These are phyloP conservation scores for Zonitis immaculata DNA, from an alignment of 2,888 invertebrate genomes.

Conservation along the genomic window DNA sequence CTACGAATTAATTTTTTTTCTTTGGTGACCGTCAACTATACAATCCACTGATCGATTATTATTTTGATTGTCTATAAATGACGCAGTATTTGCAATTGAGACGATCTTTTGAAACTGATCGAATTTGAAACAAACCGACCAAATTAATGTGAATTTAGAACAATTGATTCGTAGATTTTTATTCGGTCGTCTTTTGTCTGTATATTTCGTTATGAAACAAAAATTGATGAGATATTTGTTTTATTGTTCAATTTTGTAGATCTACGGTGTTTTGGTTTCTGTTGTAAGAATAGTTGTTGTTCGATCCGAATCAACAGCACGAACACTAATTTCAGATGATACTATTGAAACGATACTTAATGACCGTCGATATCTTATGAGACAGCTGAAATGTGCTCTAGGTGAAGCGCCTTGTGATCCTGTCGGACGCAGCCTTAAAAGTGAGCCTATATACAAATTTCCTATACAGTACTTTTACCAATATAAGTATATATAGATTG, in stretches of 20 bases:
- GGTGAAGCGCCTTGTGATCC: constrained; percentile 72
- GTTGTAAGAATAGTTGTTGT: constrained; percentile 14
- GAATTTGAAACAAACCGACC: neutral
- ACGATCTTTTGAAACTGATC: too few species aligned
- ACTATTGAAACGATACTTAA: constrained; percentile 63
- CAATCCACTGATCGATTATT: too few species aligned
- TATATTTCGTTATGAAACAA: too few species aligned
- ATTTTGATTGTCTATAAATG: too few species aligned
- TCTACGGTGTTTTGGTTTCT: constrained; percentile 20
- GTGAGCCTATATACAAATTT: constrained; percentile 48
- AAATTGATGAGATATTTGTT: too few species aligned
- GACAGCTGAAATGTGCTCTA: constrained; percentile 69
- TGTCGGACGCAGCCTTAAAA: constrained; percentile 67
- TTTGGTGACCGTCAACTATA: neutral
- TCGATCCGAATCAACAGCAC: constrained; percentile 11
- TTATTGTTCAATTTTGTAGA: constrained; percentile 13
- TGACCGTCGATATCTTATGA: constrained; percentile 65
- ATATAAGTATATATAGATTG: neutral
- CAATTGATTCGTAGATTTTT: neutral
- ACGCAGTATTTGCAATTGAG: neutral
- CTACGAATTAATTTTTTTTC: neutral
- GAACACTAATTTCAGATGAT: constrained; percentile 58
- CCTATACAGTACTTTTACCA: neutral
- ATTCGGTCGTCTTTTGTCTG: neutral
- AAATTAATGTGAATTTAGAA: neutral